Percentiles rank a stretch among this genome's conserved stretches.
Evolutionary conservation across 2,113 vertebrate species (phyloP).

Genomic region (Desmodus rotundus): DNA sequence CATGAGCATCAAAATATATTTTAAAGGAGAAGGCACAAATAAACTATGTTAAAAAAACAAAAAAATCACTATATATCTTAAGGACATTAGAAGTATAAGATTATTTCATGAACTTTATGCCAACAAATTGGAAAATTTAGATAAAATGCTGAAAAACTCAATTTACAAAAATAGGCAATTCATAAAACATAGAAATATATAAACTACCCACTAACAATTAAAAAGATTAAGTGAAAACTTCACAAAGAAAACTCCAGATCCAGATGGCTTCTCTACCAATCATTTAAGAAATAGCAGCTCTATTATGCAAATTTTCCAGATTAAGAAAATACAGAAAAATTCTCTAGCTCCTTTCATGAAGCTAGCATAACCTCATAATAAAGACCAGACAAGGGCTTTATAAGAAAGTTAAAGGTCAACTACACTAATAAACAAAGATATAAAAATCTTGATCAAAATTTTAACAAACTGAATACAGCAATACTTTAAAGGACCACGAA

Average conservation of each 20-base stretch:
- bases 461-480: neutral
- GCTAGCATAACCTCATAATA: constrained; percentile 17
- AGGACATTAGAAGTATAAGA: neutral
- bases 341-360: constrained; percentile 12
- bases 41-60: neutral
- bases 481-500: neutral
- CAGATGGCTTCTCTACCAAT: neutral
- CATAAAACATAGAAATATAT: neutral
- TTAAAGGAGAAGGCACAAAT: neutral
- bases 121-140: neutral
- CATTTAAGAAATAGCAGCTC: neutral
- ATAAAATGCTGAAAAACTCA: neutral
- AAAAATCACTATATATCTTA: neutral
- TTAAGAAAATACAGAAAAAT: neutral
- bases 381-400: neutral
- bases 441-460: constrained; percentile 3
- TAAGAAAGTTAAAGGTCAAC: neutral
- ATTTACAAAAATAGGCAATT: neutral
- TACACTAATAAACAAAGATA: neutral
- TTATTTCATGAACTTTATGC: constrained; percentile 21
- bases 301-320: neutral
- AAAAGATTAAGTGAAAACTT: neutral
- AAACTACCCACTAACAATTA: neutral
- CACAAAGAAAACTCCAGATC: neutral
- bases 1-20: neutral